Conservation (phyloP, 1,140 invertebrate species). For the Megalopta genalis region DNA sequence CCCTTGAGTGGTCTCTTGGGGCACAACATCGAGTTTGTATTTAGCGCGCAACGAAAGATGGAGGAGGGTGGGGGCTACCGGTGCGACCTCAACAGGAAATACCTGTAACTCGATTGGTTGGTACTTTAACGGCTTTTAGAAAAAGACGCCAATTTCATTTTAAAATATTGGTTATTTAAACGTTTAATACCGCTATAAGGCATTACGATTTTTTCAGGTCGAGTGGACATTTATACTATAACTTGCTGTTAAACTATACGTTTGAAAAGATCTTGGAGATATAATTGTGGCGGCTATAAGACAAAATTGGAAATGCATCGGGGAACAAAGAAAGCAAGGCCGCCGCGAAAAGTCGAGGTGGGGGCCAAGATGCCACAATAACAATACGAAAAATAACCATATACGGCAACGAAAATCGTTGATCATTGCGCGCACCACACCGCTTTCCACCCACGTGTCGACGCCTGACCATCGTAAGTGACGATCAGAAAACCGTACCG, state of each 20-base stretch:
- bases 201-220: no score
- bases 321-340: not conserved
- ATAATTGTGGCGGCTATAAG: not conserved
- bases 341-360: not conserved
- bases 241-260: no score
- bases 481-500: constrained; percentile 54
- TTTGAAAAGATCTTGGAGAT: not conserved
- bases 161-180: no score
- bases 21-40: no score
- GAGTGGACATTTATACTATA: no score
- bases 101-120: not conserved
- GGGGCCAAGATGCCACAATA: not conserved
- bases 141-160: no score
- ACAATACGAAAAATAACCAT: constrained; percentile 55
- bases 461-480: constrained; percentile 21
- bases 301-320: not conserved
- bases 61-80: no score
- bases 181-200: no score
- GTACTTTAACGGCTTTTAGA: not conserved
- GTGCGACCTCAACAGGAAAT: not conserved
- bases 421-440: constrained; percentile 57
- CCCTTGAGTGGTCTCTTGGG: no score
- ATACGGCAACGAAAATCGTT: constrained; percentile 57
- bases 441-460: constrained; percentile 62
- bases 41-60: no score